These are phyloP conservation scores for Stenurella melanura DNA, from an alignment of 2,888 invertebrate species.

Conservation along the genomic window DNA sequence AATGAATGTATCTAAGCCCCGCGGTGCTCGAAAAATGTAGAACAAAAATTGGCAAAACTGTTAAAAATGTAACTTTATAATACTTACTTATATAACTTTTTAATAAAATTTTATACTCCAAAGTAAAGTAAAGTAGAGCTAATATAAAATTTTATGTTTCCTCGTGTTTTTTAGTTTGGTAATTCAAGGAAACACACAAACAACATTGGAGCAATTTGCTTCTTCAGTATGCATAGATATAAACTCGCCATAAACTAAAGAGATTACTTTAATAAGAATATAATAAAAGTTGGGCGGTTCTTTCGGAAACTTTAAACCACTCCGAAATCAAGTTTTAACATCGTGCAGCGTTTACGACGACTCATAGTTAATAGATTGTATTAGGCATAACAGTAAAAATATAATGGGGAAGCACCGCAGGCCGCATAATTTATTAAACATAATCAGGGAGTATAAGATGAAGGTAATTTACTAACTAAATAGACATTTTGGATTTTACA, in stretches of 20 bases:
- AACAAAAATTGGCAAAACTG: not conserved
- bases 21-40: too few species aligned
- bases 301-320: constrained; percentile 52
- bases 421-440: not conserved
- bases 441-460: not conserved
- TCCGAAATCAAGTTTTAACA: constrained; percentile 42
- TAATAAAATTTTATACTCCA: constrained; percentile 18
- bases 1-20: too few species aligned
- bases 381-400: constrained; percentile 9
- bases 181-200: constrained; percentile 53
- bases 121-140: constrained; percentile 6
- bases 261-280: constrained; percentile 57
- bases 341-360: constrained; percentile 21
- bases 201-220: constrained; percentile 58
- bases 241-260: constrained; percentile 59
- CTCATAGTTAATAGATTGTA: constrained; percentile 32
- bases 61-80: not conserved
- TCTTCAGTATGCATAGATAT: constrained; percentile 59
- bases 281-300: constrained; percentile 52
- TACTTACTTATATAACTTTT: constrained; percentile 25
- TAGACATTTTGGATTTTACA: too few species aligned
- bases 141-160: constrained; percentile 26
- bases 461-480: not conserved
- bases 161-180: constrained; percentile 44
- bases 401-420: constrained; percentile 7